Percentiles rank a stretch among this genome's conserved stretches.
Conservation (phyloP, 2,797 vertebrate species). For the Enteromius paludinosus region DNA sequence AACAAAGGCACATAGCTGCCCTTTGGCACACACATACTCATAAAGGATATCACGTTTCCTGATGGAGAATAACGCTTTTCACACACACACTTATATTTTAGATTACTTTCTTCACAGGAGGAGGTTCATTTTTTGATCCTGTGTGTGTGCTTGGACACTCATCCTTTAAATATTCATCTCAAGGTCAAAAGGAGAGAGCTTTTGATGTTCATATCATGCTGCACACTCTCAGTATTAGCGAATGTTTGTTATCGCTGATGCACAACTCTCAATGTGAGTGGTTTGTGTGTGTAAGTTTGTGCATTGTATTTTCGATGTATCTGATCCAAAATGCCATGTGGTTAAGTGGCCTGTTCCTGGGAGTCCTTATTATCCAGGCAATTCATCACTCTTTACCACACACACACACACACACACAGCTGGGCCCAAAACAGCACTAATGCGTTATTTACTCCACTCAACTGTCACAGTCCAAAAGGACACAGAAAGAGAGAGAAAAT, state of each 20-base stretch:
- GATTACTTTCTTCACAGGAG: slow-evolving; percentile 19
- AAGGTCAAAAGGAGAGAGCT: slow-evolving; percentile 79
- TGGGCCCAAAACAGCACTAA: slow-evolving; percentile 57
- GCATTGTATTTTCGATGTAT: slow-evolving; percentile 60
- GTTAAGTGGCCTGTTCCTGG: slow-evolving; percentile 80
- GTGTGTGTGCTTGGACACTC: slow-evolving; percentile 51
- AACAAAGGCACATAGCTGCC: slow-evolving; percentile 30
- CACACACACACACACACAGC: slow-evolving; percentile 46
- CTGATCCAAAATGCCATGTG: slow-evolving; percentile 68
- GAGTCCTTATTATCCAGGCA: slow-evolving; percentile 86
- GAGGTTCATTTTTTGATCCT: slow-evolving; percentile 55
- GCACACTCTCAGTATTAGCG: slow-evolving; percentile 12
- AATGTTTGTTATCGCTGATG: background rate
- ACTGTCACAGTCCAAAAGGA: slow-evolving; percentile 36
- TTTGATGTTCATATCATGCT: slow-evolving; percentile 77
- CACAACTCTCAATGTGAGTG: slow-evolving; percentile 23
- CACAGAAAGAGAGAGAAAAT: slow-evolving; percentile 30
- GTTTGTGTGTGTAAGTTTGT: slow-evolving; percentile 25
- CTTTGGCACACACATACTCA: background rate
- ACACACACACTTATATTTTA: slow-evolving; percentile 35
- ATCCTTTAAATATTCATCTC: slow-evolving; percentile 82
- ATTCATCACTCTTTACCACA: slow-evolving; percentile 82
- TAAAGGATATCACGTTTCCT: slow-evolving; percentile 5
- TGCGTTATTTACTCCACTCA: slow-evolving; percentile 41
- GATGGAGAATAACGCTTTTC: slow-evolving; percentile 55